Evolutionary conservation across 2,797 vertebrate genomes (phyloP), one percentile per base, ranked within the genome.

Genomic region (Babyrousa celebensis): DNA sequence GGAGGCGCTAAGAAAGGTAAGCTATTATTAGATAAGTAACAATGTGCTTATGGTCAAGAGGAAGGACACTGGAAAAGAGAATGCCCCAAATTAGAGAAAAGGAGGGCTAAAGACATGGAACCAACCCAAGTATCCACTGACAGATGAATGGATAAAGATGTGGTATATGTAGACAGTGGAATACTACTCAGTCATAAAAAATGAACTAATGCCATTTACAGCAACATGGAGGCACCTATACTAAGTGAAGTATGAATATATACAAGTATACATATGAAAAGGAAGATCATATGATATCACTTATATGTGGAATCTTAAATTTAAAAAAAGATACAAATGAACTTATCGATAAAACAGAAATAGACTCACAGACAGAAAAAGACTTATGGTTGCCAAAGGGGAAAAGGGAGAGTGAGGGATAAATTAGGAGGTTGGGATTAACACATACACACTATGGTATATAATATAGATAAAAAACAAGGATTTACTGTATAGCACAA

Each of bases 1-100:
- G 52, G 11, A 78, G 52, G 52, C 29, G n/a, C 75, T 78, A 21
- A 21, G 29, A 56, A 32, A 78, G 48, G 29, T 1, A 21, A 56
- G 18, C 52, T 11, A 78, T 29, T 18, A 21, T 18, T n/a, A 21
- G 1, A 0, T 8, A 14, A 0, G 3, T n/a, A 78, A 14, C 12
- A 32, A 32, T 14, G 29, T 18, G 14, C 29, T 78, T 78, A 32
- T 0, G n/a, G 18, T 32, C 56, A 56, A 56, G 5, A 78, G 52
- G n/a, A 32, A 56, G 52, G 52, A 32, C 52, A 4, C 12, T 56
- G 75, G 52, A 52, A n/a, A 21, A 7, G 74, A 56, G 75, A 56
- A 32, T 2, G 6, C 29, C 75, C 21, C 29, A 21, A 32, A 56
- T 78, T 21, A 56, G 56, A 32, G 75, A 32, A 56, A 56, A 32